A percentile compares a stretch with the other conserved stretches of the same genome.
phyloP scores from a whole-genome alignment of 2,113 vertebrate species.

The Ceuthmochares aereus region DNA sequence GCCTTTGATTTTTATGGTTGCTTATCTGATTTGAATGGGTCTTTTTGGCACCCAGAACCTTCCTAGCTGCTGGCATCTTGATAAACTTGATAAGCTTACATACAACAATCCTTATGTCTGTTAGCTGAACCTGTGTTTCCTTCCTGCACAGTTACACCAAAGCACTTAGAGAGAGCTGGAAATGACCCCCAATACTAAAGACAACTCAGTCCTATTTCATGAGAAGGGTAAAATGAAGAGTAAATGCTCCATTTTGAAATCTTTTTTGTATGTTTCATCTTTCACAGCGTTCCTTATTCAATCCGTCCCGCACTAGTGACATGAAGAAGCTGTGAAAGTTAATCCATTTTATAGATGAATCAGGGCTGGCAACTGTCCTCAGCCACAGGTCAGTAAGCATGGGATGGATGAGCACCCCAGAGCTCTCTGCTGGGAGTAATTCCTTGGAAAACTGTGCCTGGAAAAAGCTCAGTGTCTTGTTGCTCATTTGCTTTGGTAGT shows the following conservation, averaged over 20 bases:
- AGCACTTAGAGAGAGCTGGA: neutral
- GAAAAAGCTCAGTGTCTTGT: neutral
- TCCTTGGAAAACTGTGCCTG: neutral
- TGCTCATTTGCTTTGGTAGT: neutral
- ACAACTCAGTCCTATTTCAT: neutral
- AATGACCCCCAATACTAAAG: neutral
- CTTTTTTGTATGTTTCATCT: neutral
- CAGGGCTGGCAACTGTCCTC: neutral
- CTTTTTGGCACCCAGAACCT: neutral
- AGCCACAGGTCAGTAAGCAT: slow-evolving; percentile 1
- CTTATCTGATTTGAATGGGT: neutral
- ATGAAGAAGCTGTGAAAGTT: slow-evolving; percentile 2
- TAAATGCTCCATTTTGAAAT: neutral
- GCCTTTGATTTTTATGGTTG: neutral
- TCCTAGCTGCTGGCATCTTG: neutral
- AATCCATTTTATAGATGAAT: slow-evolving; percentile 21
- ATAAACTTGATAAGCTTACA: neutral
- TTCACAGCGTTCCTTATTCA: neutral
- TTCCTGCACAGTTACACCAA: neutral
- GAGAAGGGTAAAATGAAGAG: neutral
- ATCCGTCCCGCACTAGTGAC: neutral
- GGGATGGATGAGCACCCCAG: neutral
- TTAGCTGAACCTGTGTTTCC: neutral
- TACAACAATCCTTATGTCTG: rapidly evolving
- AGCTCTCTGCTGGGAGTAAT: neutral